Conservation (phyloP, 2,888 invertebrate species). For the Hirtodrosophila trivittata region DNA sequence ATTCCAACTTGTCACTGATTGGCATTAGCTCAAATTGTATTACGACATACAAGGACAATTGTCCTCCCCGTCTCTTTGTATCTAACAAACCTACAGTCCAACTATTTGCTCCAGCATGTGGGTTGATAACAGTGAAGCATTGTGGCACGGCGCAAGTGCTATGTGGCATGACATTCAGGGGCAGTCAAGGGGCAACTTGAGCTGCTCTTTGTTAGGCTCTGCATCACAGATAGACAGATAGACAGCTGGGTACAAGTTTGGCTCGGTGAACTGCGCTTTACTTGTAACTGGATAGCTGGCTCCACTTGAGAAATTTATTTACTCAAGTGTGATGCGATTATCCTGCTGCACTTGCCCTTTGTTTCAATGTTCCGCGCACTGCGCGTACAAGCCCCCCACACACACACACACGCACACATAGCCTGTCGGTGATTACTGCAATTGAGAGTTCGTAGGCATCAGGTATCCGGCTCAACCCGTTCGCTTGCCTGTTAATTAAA, state of each 20-base stretch:
- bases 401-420: conserved; percentile 9
- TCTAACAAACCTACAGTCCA: too few species aligned
- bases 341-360: conserved; percentile 71
- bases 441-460: conserved; percentile 12
- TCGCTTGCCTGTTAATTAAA: conserved; percentile 62
- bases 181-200: neutral
- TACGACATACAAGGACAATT: too few species aligned
- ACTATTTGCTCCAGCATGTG: too few species aligned
- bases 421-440: conserved; percentile 1
- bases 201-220: conserved; percentile 17
- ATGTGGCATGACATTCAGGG: neutral
- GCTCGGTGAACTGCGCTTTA: conserved; percentile 27
- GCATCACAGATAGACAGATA: conserved; percentile 13
- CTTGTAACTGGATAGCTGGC: conserved; percentile 33
- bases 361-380: conserved; percentile 50
- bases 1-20: too few species aligned
- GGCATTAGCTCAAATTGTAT: too few species aligned
- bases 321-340: conserved; percentile 79
- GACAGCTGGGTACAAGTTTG: conserved; percentile 45
- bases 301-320: conserved; percentile 76
- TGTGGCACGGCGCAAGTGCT: too few species aligned
- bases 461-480: conserved; percentile 12
- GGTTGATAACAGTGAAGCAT: too few species aligned
- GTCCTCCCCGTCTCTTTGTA: too few species aligned
- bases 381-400: conserved; percentile 26